These are phyloP conservation scores for Neuroscelio doddi DNA, from an alignment of 2,888 invertebrate species.

Conservation along the genomic window DNA sequence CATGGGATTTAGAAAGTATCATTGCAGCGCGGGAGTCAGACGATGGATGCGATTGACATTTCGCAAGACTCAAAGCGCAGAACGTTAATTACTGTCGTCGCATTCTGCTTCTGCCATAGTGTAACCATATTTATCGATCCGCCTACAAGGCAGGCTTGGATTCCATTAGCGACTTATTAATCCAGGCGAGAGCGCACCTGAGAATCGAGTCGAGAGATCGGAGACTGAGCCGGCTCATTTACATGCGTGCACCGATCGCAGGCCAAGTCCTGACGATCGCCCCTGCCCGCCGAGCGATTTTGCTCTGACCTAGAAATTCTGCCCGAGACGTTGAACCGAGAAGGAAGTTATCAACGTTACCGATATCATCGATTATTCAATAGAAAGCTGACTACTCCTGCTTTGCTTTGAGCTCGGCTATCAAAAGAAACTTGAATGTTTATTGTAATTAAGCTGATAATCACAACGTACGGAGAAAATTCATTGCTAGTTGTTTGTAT, in stretches of 20 bases:
- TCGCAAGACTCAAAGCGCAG: slow-evolving; percentile 35
- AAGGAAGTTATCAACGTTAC: slow-evolving; percentile 38
- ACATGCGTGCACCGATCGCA: slow-evolving; percentile 37
- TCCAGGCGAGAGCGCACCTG: slow-evolving; percentile 29
- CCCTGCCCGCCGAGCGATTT: slow-evolving; percentile 22
- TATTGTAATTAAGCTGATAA: slow-evolving; percentile 39
- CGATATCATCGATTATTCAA: slow-evolving; percentile 42
- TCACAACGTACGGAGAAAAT: slow-evolving; percentile 30
- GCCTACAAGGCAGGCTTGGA: slow-evolving; percentile 60
- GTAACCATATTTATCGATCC: slow-evolving; percentile 59
- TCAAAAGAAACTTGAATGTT: slow-evolving; percentile 32
- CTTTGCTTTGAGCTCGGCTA: no score
- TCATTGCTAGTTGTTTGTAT: no score
- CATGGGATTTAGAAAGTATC: slow-evolving; percentile 41
- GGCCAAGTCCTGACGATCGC: slow-evolving; percentile 23
- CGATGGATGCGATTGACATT: slow-evolving; percentile 48
- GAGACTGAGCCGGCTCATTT: slow-evolving; percentile 27
- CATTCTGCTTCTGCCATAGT: slow-evolving; percentile 46
- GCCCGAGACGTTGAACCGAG: slow-evolving; percentile 41
- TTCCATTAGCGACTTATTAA: slow-evolving; percentile 67
- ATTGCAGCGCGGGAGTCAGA: slow-evolving; percentile 34
- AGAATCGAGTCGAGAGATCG: background rate
- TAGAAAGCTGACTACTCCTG: slow-evolving; percentile 30
- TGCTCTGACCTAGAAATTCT: slow-evolving; percentile 44
- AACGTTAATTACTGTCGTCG: slow-evolving; percentile 52